Conservation (phyloP, 2,888 invertebrate species). For the Diplazon laetatorius region DNA sequence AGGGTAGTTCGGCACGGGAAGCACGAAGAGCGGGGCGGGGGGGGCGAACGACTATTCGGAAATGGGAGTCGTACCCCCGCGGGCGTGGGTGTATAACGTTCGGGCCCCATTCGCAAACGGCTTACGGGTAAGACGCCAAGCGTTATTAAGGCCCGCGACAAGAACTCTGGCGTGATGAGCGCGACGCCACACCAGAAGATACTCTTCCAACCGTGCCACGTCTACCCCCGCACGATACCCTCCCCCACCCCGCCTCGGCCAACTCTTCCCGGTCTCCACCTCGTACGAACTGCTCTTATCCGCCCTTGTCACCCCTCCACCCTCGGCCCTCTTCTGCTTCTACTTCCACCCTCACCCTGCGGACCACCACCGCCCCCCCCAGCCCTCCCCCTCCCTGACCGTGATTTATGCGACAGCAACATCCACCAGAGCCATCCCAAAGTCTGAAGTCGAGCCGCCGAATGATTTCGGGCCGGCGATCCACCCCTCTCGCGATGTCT, state of each 20-base stretch:
- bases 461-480: slow-evolving; percentile 66
- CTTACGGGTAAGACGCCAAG: slow-evolving; percentile 75
- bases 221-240: neutral
- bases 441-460: slow-evolving; percentile 62
- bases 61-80: slow-evolving; percentile 60
- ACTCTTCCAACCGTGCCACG: slow-evolving; percentile 62
- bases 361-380: slow-evolving; percentile 37
- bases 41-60: slow-evolving; percentile 65
- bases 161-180: slow-evolving; percentile 82
- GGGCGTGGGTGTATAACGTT: slow-evolving; percentile 48
- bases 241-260: slow-evolving; percentile 42
- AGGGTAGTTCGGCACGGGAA: slow-evolving; percentile 62
- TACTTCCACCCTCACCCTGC: slow-evolving; percentile 29
- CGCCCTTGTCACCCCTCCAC: neutral
- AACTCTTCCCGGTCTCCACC: slow-evolving; percentile 32
- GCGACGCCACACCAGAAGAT: slow-evolving; percentile 80
- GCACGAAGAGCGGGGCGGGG: slow-evolving; percentile 56
- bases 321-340: slow-evolving; percentile 10
- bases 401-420: slow-evolving; percentile 82
- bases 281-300: slow-evolving; percentile 39
- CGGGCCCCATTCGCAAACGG: slow-evolving; percentile 58
- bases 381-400: slow-evolving; percentile 65
- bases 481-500: slow-evolving; percentile 59
- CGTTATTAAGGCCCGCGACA: slow-evolving; percentile 82
- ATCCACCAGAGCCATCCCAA: slow-evolving; percentile 71